Evolutionary conservation across 2,113 vertebrate species (phyloP).

Genomic region (Podarcis muralis): DNA sequence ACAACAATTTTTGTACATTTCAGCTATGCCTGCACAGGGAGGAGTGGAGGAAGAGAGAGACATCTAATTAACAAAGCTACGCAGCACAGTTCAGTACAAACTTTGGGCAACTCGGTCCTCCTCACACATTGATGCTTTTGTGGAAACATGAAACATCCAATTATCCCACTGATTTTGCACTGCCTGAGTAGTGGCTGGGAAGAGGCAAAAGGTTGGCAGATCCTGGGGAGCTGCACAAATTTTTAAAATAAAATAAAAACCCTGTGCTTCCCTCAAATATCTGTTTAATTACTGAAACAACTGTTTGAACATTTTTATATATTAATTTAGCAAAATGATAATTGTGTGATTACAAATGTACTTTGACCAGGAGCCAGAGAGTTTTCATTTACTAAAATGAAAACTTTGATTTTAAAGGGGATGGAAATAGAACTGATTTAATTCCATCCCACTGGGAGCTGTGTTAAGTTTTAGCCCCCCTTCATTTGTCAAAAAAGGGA

Average conservation of each 20-base stretch:
- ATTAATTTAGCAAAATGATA: slow-evolving; percentile 68
- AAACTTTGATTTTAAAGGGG: slow-evolving; percentile 1
- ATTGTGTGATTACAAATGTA: slow-evolving; percentile 63
- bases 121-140: slow-evolving; percentile 55
- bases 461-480: too few species aligned
- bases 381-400: rapidly evolving
- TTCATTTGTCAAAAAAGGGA: not conserved
- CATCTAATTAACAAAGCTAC: slow-evolving; percentile 25
- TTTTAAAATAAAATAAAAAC: slow-evolving; percentile 15
- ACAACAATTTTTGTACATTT: not conserved
- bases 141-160: slow-evolving; percentile 65
- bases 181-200: slow-evolving; percentile 44
- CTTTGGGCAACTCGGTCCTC: slow-evolving; percentile 48
- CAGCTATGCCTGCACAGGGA: not conserved
- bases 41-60: not conserved
- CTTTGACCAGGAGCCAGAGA: slow-evolving; percentile 23
- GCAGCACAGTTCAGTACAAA: not conserved
- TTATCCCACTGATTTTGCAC: slow-evolving; percentile 67
- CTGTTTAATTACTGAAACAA: slow-evolving; percentile 75
- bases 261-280: not conserved
- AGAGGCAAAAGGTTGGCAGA: slow-evolving; percentile 69
- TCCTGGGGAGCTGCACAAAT: slow-evolving; percentile 60
- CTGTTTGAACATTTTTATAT: slow-evolving; percentile 72
- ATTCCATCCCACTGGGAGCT: too few species aligned
- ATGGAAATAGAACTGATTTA: not conserved